phyloP scores from a whole-genome alignment of 1,140 invertebrate species.

The Hypothenemus hampei region DNA sequence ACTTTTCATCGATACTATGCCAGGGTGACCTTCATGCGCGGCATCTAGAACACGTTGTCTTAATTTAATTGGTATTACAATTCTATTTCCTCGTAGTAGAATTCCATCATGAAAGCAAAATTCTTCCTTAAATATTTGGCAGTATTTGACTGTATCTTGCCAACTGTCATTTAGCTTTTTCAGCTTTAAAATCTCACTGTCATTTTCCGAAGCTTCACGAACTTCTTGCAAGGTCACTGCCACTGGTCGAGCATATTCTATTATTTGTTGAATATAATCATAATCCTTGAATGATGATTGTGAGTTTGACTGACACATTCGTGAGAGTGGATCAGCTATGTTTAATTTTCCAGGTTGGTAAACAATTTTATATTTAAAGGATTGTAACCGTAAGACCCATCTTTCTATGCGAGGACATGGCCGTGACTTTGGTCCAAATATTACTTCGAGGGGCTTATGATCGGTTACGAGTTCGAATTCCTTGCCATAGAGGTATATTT shows the following conservation, averaged over 20 bases:
- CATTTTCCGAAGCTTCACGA: too few relatives aligned
- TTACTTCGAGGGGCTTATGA: slow-evolving; percentile 8
- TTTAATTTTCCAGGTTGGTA: slow-evolving; percentile 43
- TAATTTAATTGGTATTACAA: slow-evolving; percentile 50
- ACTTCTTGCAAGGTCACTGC: too few relatives aligned
- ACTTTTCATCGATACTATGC: too few relatives aligned
- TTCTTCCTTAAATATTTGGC: not conserved
- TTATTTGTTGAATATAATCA: too few relatives aligned
- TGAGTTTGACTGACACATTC: too few relatives aligned
- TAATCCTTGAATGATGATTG: too few relatives aligned
- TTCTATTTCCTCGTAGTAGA: not conserved
- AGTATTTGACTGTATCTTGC: too few relatives aligned
- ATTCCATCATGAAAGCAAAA: slow-evolving; percentile 2
- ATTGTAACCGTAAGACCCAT: slow-evolving; percentile 42
- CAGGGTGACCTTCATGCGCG: too few relatives aligned
- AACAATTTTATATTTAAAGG: slow-evolving; percentile 39
- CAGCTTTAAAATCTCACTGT: too few relatives aligned
- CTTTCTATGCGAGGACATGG: slow-evolving; percentile 34
- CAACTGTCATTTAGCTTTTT: too few relatives aligned
- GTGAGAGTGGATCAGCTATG: slow-evolving; percentile 40
- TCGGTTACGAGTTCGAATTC: slow-evolving; percentile 29
- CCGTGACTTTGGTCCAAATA: slow-evolving; percentile 4
- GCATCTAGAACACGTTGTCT: slow-evolving; percentile 51
- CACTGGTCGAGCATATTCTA: too few relatives aligned
- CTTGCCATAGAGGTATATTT: slow-evolving; percentile 31